These are phyloP conservation scores for Sapajus apella DNA, from an alignment of 2,113 vertebrate species.

Conservation along the genomic window DNA sequence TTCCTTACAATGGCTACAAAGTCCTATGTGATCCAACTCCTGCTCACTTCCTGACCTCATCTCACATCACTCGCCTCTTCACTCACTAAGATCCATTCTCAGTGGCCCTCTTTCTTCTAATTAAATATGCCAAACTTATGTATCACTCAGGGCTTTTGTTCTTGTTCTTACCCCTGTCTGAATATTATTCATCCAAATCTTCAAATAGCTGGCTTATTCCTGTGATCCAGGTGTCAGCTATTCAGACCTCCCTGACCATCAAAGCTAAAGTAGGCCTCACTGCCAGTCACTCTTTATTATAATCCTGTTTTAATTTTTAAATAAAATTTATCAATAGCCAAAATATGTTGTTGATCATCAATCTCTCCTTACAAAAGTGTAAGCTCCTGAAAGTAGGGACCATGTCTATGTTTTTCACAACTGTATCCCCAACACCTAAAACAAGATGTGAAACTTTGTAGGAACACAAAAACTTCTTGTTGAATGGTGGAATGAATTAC, in stretches of 20 bases:
- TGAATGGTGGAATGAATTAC: background rate
- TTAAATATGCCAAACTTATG: constrained; percentile 25
- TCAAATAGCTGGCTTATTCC: background rate
- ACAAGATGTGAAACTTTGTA: background rate
- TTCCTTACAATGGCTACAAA: background rate
- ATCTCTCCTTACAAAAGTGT: background rate
- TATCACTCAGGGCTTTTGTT: background rate
- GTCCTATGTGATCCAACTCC: background rate
- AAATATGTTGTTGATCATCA: background rate
- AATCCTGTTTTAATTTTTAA: constrained; percentile 10
- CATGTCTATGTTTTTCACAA: background rate
- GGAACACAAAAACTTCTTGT: background rate
- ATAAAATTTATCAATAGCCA: background rate
- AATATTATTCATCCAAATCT: background rate
- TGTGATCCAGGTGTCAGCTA: background rate
- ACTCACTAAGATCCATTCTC: background rate
- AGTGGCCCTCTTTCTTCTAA: background rate
- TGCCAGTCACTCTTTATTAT: background rate
- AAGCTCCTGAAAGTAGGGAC: background rate
- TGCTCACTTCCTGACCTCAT: background rate
- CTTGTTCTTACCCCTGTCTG: constrained; percentile 10
- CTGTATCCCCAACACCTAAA: background rate
- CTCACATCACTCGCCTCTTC: background rate
- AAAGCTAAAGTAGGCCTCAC: background rate
- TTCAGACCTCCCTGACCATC: background rate